phyloP scores from a whole-genome alignment of 2,888 invertebrate species.

The Lithophane ornitopus region DNA sequence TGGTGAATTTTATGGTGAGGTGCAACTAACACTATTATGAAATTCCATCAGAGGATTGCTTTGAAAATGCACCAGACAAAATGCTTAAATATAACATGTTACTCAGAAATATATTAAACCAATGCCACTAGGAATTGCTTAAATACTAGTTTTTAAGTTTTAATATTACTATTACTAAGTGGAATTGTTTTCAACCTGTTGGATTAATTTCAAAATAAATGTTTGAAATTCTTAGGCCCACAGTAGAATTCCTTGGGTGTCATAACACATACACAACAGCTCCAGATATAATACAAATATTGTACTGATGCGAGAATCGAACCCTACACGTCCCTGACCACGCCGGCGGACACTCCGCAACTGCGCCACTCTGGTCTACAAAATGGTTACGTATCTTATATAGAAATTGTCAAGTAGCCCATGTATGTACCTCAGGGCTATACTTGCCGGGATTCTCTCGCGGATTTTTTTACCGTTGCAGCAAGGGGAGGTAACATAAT shows the following conservation, averaged over 20 bases:
- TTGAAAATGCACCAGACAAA: no score
- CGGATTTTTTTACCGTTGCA: slow-evolving; percentile 20
- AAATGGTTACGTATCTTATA: slow-evolving; percentile 50
- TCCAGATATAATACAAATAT: slow-evolving; percentile 42
- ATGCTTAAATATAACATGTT: background rate
- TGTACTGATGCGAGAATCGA: slow-evolving; percentile 44
- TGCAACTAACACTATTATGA: background rate
- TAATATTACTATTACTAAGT: no score
- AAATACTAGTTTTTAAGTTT: slow-evolving; percentile 12
- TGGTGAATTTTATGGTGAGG: background rate
- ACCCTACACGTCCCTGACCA: slow-evolving; percentile 11
- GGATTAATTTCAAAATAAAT: slow-evolving; percentile 37
- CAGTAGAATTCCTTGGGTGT: slow-evolving; percentile 55
- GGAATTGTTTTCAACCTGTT: slow-evolving; percentile 9
- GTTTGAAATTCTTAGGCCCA: slow-evolving; percentile 60
- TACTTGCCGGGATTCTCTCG: slow-evolving; percentile 21
- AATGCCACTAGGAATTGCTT: background rate
- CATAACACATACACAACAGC: slow-evolving; percentile 36
- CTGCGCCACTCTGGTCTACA: slow-evolving; percentile 26
- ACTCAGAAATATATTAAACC: background rate
- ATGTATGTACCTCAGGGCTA: slow-evolving; percentile 18
- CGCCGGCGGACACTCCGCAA: slow-evolving; percentile 24
- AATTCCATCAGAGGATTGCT: background rate
- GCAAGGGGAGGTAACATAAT: background rate
- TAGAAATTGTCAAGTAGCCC: slow-evolving; percentile 31